Evolutionary conservation across 2,797 vertebrate genomes (phyloP).

Genomic region (Spondyliosoma cantharus): DNA sequence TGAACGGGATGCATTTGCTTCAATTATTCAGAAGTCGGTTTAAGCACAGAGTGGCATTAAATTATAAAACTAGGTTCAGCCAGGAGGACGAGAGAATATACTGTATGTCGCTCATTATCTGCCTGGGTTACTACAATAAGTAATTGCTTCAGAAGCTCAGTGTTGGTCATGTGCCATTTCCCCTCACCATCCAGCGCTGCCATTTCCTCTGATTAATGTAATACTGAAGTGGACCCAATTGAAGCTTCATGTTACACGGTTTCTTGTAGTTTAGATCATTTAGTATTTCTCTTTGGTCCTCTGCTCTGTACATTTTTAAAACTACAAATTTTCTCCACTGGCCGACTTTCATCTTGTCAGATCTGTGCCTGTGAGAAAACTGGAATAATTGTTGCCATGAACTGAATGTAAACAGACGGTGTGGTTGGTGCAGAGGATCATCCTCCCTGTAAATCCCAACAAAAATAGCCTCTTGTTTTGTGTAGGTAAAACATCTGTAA

Average conservation of each 20-base stretch:
- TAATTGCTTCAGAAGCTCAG: conserved; percentile 65
- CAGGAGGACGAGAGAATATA: conserved; percentile 47
- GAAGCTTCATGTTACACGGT: conserved; percentile 50
- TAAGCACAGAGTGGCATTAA: conserved; percentile 71
- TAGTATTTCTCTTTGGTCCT: conserved; percentile 39
- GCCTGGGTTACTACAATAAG: conserved; percentile 62
- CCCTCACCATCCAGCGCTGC: conserved; percentile 38
- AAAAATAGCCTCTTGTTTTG: conserved; percentile 8
- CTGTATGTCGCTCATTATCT: conserved; percentile 72
- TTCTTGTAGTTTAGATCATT: conserved; percentile 47
- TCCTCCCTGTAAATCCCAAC: conserved; percentile 6
- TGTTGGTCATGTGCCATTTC: conserved; percentile 69
- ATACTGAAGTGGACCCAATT: conserved; percentile 37
- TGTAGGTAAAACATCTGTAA: conserved; percentile 16
- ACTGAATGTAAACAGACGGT: conserved; percentile 39
- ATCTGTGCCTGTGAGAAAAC: conserved; percentile 25
- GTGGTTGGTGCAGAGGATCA: not conserved
- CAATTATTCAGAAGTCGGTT: conserved; percentile 73
- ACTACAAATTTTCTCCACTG: conserved; percentile 15
- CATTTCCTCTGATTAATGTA: conserved; percentile 62
- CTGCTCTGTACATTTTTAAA: conserved; percentile 29
- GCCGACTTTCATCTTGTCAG: conserved; percentile 32
- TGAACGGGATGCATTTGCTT: conserved; percentile 67
- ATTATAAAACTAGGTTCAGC: conserved; percentile 64
- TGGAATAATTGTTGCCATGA: conserved; percentile 42